These are phyloP conservation scores for Leucopsar rothschildi DNA, from an alignment of 2,113 vertebrate genomes.

Conservation along the genomic window DNA sequence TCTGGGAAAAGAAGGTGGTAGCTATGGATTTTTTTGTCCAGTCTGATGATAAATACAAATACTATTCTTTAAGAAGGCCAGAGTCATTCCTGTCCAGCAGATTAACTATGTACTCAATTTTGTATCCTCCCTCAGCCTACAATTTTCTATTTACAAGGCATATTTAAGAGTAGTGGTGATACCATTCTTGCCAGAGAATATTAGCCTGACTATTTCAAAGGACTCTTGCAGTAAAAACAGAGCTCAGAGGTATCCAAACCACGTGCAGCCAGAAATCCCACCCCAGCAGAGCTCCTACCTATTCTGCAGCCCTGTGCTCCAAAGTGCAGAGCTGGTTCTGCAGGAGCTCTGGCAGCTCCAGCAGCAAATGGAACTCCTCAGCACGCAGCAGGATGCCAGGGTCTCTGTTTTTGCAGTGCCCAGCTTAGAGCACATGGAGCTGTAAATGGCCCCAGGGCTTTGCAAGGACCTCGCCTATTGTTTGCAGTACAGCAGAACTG, in stretches of 20 bases:
- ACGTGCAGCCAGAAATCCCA: neutral
- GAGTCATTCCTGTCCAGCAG: neutral
- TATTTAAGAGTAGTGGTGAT: constrained; percentile 1
- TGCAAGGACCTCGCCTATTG: neutral
- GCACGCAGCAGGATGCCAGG: neutral
- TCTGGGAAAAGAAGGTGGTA: neutral
- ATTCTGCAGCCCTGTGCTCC: neutral
- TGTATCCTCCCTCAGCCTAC: neutral
- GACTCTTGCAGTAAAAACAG: neutral
- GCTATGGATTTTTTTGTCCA: neutral
- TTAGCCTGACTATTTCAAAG: constrained; percentile 12
- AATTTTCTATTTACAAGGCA: constrained; percentile 35
- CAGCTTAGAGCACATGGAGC: rapidly evolving
- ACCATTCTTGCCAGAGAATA: neutral
- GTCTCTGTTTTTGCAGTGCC: neutral
- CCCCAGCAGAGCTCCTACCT: neutral
- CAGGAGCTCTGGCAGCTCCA: neutral
- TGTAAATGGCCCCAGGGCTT: neutral
- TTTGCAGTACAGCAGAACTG: neutral
- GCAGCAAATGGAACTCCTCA: neutral
- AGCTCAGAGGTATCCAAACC: neutral
- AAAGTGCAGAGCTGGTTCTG: neutral
- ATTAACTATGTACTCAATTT: constrained; percentile 12
- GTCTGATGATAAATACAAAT: constrained; percentile 40
- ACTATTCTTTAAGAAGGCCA: neutral